Evolutionary conservation across 2,888 invertebrate genomes (phyloP), one percentile per base, ranked within the genome.

Genomic region (Scaptomyza caliginosa): DNA sequence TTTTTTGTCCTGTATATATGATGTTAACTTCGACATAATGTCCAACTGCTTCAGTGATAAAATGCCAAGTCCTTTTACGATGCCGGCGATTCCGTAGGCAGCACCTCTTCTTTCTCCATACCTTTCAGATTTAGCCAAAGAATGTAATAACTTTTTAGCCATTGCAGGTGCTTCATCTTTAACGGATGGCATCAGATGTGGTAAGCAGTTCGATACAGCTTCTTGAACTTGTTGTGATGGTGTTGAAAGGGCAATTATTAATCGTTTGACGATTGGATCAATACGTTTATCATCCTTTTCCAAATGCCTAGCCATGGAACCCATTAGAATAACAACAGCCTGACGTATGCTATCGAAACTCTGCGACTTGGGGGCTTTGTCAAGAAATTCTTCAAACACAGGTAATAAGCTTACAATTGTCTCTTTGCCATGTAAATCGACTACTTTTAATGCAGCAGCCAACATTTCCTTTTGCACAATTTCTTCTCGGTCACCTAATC

Each of bases 181-280:
- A 17, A 99, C 95, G 0, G 97, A 96, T 0, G 97, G 96, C 72
- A 99, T 97, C 64, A 99, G 92, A 83, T 97, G 96, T 0, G 99
- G 98, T 67, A 99, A 92, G 89, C 99, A 99, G 91, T 98, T 97
- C 40, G 98, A 97, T 0, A 99, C 99, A 0, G 99, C 97, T 92
- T 98, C 98, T 93, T 99, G 99, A 0, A 99, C 98, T 93, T 97
- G 97, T 90, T 99, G 98, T 34, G 99, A 98, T 10, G 99, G 99
- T 34, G 99, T 99, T 30, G 96, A 96, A 4, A 99, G 93, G 0
- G 99, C 97, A 49, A 96, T 95, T 50, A 99, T 94, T 42, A 99
- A 93, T 62, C 98, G 94, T 81, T 95, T 94, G 7, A 99, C 96
- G 86, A 99, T 99, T n/a, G 99, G 98, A 89, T 96, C 96, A 79